Evolutionary conservation across 1,140 invertebrate genomes (phyloP).

Genomic region (Arctopsyche grandis): DNA sequence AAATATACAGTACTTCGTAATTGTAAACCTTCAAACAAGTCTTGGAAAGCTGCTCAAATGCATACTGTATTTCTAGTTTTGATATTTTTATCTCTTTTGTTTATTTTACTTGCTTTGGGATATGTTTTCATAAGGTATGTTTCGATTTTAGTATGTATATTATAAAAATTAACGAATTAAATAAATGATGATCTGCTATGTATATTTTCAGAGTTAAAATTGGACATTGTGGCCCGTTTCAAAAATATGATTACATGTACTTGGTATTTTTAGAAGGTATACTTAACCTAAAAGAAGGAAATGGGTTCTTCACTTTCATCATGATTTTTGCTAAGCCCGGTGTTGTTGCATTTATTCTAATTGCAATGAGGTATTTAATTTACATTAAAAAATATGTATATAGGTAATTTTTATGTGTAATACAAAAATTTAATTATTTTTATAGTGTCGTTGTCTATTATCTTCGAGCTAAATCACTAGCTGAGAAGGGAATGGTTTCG

Average conservation of each 20-base stretch:
- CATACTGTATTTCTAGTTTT: constrained; percentile 76
- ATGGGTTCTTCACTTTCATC: constrained; percentile 61
- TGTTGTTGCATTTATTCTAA: constrained; percentile 63
- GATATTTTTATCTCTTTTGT: constrained; percentile 72
- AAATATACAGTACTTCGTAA: constrained; percentile 65
- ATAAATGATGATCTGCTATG: not conserved
- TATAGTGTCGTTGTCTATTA: constrained; percentile 75
- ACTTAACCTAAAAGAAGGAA: constrained; percentile 61
- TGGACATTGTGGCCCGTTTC: constrained; percentile 67
- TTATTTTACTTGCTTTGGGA: constrained; percentile 67
- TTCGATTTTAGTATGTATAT: not conserved
- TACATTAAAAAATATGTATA: constrained; percentile 23
- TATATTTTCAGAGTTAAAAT: constrained; percentile 58
- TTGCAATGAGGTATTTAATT: constrained; percentile 67
- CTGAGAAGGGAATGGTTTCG: constrained; percentile 71
- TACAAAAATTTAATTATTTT: constrained; percentile 40
- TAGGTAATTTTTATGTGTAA: not conserved
- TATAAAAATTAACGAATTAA: not conserved
- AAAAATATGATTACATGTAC: constrained; percentile 62
- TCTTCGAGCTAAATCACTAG: constrained; percentile 71
- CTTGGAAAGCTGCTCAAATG: constrained; percentile 77
- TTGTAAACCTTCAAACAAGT: constrained; percentile 69
- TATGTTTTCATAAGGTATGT: constrained; percentile 70
- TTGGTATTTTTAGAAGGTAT: constrained; percentile 64
- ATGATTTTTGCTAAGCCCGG: constrained; percentile 65